phyloP scores from a whole-genome alignment of 2,888 invertebrate genomes.

The Chrysopilus asiliformis region DNA sequence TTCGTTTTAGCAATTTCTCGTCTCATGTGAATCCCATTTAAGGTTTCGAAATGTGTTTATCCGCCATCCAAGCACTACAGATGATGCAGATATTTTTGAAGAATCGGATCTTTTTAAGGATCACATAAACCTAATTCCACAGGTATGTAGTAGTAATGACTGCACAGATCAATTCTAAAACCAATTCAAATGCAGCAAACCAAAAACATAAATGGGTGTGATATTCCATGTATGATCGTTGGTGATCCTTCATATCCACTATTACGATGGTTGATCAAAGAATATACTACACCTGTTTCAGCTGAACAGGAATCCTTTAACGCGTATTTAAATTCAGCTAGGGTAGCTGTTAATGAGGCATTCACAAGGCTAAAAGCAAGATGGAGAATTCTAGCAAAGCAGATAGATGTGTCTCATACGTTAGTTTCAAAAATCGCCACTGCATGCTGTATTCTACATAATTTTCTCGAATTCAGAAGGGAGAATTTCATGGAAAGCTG shows the following conservation, averaged over 20 bases:
- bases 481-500: background rate
- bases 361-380: constrained; percentile 22
- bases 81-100: no score
- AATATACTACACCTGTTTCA: constrained; percentile 9
- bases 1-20: no score
- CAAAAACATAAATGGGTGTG: no score
- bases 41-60: no score
- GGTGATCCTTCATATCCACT: constrained; percentile 18
- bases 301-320: constrained; percentile 19
- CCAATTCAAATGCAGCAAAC: no score
- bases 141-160: no score
- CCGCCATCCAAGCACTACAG: no score
- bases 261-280: constrained; percentile 17
- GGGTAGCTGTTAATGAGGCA: constrained; percentile 15
- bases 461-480: background rate
- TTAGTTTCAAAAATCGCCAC: background rate
- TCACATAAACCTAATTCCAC: no score
- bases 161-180: no score
- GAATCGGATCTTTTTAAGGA: no score
- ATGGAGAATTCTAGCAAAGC: constrained; percentile 15
- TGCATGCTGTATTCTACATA: background rate
- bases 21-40: no score
- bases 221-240: no score
- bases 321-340: constrained; percentile 13
- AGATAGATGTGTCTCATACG: background rate